These are phyloP conservation scores for Buteo buteo DNA, from an alignment of 2,113 vertebrate species.

Conservation along the genomic window DNA sequence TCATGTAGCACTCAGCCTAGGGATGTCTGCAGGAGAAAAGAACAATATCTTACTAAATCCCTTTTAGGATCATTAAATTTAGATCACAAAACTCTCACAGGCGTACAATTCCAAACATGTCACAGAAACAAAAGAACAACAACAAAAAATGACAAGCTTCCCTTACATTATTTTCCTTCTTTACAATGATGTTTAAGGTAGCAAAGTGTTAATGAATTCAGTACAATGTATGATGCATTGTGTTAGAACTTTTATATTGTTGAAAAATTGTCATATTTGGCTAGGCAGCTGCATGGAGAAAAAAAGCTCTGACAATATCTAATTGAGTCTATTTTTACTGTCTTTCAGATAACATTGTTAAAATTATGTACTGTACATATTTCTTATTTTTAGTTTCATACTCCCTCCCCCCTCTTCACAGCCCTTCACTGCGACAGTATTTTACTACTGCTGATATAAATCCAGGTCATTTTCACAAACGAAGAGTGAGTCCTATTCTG, in stretches of 20 bases:
- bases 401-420: slow-evolving; percentile 15
- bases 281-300: slow-evolving; percentile 77
- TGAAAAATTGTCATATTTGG: slow-evolving; percentile 80
- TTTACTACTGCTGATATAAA: slow-evolving; percentile 19
- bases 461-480: slow-evolving; percentile 23
- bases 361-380: slow-evolving; percentile 71
- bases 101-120: slow-evolving; percentile 71
- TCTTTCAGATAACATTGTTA: slow-evolving; percentile 73
- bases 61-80: slow-evolving; percentile 80
- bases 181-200: slow-evolving; percentile 74
- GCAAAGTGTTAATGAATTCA: slow-evolving; percentile 78
- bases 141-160: slow-evolving; percentile 71
- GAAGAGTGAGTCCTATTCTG: not conserved
- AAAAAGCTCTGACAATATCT: slow-evolving; percentile 79
- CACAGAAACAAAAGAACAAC: slow-evolving; percentile 71
- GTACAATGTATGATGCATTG: slow-evolving; percentile 61
- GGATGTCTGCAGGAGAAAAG: slow-evolving; percentile 63
- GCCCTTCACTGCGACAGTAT: slow-evolving; percentile 6
- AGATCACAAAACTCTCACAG: slow-evolving; percentile 73
- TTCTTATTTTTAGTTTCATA: slow-evolving; percentile 66
- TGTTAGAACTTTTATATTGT: slow-evolving; percentile 72
- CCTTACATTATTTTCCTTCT: slow-evolving; percentile 65
- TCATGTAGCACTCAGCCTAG: slow-evolving; percentile 60
- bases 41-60: slow-evolving; percentile 76
- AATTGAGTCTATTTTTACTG: slow-evolving; percentile 80